These are phyloP conservation scores for Setipinna tenuifilis DNA, from an alignment of 2,797 vertebrate species.

Conservation along the genomic window DNA sequence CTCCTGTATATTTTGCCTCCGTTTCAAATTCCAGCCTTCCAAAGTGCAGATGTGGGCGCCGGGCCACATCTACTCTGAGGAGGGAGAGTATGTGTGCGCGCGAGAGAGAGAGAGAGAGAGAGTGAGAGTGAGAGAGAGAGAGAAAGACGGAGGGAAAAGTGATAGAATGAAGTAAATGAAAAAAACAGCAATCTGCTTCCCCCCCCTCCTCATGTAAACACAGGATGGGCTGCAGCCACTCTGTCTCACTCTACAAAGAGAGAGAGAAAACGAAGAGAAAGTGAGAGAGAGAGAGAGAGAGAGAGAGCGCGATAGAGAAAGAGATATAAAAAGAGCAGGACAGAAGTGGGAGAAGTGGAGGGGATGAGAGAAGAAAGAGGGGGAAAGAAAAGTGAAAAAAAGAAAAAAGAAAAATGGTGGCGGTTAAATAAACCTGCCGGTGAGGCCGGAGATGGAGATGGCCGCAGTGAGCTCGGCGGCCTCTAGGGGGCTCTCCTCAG, in stretches of 20 bases:
- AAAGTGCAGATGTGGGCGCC: conserved; percentile 68
- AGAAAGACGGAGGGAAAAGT: conserved; percentile 45
- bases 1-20: conserved; percentile 72
- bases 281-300: conserved; percentile 36
- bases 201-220: conserved; percentile 53
- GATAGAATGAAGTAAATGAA: conserved; percentile 23
- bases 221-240: conserved; percentile 43
- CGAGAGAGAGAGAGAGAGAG: neutral
- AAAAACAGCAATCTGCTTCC: conserved; percentile 38
- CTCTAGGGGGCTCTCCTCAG: conserved; percentile 4
- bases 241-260: conserved; percentile 35
- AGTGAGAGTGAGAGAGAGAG: neutral
- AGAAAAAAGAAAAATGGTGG: conserved; percentile 4
- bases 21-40: conserved; percentile 71
- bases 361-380: neutral
- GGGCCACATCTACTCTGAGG: conserved; percentile 71
- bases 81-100: neutral
- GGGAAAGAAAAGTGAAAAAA: neutral
- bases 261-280: conserved; percentile 37
- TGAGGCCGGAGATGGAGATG: neutral
- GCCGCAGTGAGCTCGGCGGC: neutral
- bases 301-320: conserved; percentile 9
- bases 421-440: conserved; percentile 8
- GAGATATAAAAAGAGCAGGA: neutral
- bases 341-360: neutral